Evolutionary conservation across 2,888 invertebrate species (phyloP).

Genomic region (Oscheius onirici): DNA sequence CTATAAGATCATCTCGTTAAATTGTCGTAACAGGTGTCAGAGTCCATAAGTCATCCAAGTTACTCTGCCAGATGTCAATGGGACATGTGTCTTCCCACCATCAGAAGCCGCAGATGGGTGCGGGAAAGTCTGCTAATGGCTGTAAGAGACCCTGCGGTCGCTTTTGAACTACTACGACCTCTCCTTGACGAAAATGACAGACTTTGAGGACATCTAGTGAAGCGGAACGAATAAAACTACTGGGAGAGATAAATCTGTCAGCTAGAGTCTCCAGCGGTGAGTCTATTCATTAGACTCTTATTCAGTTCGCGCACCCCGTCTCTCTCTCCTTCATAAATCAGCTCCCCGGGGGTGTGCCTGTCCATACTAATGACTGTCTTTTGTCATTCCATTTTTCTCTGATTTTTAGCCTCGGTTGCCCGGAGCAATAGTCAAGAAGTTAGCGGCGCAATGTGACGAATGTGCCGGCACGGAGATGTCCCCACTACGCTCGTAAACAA

Average conservation of each 20-base stretch:
- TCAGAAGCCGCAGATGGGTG: constrained; percentile 11
- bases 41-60: constrained; percentile 17
- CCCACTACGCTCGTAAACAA: constrained; percentile 34
- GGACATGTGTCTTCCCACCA: constrained; percentile 21
- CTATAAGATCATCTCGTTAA: constrained; percentile 8
- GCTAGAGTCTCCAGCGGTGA: not conserved
- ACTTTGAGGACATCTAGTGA: not conserved
- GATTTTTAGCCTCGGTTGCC: constrained; percentile 10
- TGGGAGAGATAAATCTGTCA: not conserved
- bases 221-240: not conserved
- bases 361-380: not conserved
- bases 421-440: not conserved
- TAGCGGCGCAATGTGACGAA: constrained; percentile 21
- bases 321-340: constrained; percentile 18
- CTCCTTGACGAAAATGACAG: constrained; percentile 4
- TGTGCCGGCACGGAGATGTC: not conserved
- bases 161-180: constrained; percentile 14
- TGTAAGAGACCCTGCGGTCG: constrained; percentile 4
- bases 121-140: constrained; percentile 4
- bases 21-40: constrained; percentile 19
- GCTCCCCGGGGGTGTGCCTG: not conserved
- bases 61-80: constrained; percentile 9
- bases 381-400: not conserved
- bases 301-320: constrained; percentile 22
- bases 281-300: constrained; percentile 17